Conservation (phyloP, 2,113 vertebrate genomes). For the Kobus ellipsiprymnus region DNA sequence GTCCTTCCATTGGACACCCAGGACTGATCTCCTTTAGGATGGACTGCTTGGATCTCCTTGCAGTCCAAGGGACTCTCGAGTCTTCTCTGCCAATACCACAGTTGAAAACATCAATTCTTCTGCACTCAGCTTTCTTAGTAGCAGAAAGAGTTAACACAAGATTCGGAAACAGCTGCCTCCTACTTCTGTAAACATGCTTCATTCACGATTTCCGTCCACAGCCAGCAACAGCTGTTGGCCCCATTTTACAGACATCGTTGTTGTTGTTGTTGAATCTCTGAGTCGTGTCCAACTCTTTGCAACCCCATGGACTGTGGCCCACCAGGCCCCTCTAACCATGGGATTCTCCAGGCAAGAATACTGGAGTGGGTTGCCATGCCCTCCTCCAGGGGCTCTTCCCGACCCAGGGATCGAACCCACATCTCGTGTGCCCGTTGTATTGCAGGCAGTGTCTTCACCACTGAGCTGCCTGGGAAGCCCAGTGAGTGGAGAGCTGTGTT, state of each 20-base stretch:
- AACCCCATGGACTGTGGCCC: background rate
- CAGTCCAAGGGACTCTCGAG: too few relatives aligned
- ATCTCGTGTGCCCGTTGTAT: rapidly evolving
- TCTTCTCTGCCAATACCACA: too few relatives aligned
- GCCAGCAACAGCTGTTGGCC: background rate
- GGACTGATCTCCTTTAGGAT: too few relatives aligned
- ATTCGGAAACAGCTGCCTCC: background rate
- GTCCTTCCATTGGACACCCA: too few relatives aligned
- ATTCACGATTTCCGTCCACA: background rate
- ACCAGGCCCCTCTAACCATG: background rate
- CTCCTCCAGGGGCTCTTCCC: background rate
- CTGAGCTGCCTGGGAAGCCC: background rate
- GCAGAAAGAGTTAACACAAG: background rate
- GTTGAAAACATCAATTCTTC: too few relatives aligned
- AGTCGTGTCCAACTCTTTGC: background rate
- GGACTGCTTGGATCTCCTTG: too few relatives aligned
- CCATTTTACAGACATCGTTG: background rate
- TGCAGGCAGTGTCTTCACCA: background rate
- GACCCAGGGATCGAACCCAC: background rate
- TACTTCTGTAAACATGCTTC: background rate
- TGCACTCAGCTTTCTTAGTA: background rate
- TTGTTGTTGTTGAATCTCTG: background rate
- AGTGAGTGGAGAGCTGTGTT: background rate
- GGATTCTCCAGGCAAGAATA: background rate
- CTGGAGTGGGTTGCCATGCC: background rate